These are phyloP conservation scores for Choreutis nemorana DNA, from an alignment of 2,888 invertebrate genomes.

Conservation along the genomic window DNA sequence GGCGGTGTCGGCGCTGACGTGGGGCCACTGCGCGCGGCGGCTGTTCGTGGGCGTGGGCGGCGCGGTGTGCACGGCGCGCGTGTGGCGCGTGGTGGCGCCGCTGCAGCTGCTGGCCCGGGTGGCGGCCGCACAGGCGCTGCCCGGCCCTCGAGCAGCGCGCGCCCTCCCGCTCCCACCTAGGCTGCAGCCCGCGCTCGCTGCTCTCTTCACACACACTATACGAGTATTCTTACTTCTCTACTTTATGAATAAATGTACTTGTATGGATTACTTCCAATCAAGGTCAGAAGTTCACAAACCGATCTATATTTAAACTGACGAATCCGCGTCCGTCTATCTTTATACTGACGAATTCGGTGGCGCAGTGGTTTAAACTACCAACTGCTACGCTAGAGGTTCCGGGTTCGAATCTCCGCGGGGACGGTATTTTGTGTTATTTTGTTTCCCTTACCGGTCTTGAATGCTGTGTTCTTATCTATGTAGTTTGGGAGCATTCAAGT, in stretches of 20 bases:
- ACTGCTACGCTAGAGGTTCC: no score
- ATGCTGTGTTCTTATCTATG: no score
- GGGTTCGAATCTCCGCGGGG: no score
- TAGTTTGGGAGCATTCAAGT: no score
- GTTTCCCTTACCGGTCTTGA: no score
- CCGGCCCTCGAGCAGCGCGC: conserved; percentile 77
- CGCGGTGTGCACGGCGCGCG: conserved; percentile 92
- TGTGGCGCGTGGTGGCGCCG: conserved; percentile 88
- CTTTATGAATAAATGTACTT: no score
- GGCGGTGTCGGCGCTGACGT: conserved; percentile 91
- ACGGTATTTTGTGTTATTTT: no score
- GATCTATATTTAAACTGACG: no score
- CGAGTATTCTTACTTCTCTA: conserved; percentile 68
- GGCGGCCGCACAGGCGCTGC: conserved; percentile 77
- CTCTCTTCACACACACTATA: conserved; percentile 92
- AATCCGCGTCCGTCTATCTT: background rate
- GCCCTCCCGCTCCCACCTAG: conserved; percentile 87
- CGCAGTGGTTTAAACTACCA: no score
- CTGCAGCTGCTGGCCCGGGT: conserved; percentile 89
- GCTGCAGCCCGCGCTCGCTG: conserved; percentile 83
- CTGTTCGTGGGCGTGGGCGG: conserved; percentile 86
- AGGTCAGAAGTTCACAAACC: no score
- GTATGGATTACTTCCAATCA: no score
- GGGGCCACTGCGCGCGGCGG: conserved; percentile 98
- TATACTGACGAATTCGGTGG: no score